These are phyloP conservation scores for Yponomeuta cagnagella DNA, from an alignment of 2,888 invertebrate genomes.

Conservation along the genomic window DNA sequence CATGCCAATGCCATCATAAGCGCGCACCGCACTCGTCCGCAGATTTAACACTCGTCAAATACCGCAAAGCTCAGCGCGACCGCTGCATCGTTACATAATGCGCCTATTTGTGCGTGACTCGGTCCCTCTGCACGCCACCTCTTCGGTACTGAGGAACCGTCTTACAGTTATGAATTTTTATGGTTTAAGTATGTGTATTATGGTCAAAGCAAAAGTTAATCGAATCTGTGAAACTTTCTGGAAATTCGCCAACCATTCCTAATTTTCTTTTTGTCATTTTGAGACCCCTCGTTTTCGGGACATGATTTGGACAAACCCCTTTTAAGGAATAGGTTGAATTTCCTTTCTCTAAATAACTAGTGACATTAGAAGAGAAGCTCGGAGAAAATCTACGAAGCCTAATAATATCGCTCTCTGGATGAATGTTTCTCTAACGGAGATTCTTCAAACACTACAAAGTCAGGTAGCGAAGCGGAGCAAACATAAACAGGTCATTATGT, in stretches of 20 bases:
- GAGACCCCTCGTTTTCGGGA: too few species aligned
- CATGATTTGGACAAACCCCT: too few species aligned
- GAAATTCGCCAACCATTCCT: too few species aligned
- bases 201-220: background rate
- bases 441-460: conserved; percentile 1
- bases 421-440: background rate
- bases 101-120: conserved; percentile 10
- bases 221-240: background rate
- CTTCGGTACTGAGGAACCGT: background rate
- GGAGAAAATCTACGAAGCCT: too few species aligned
- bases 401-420: background rate
- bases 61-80: conserved; percentile 49
- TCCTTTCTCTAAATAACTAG: too few species aligned
- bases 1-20: conserved; percentile 53
- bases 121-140: conserved; percentile 1
- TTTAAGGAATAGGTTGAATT: too few species aligned
- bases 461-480: background rate
- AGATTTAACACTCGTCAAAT: conserved; percentile 70
- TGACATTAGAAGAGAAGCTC: too few species aligned
- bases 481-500: background rate
- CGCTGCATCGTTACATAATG: conserved; percentile 29
- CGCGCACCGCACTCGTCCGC: conserved; percentile 65
- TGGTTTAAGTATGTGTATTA: background rate
- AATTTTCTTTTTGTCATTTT: too few species aligned
- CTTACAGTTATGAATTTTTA: background rate